Evolutionary conservation across 2,888 invertebrate genomes (phyloP).

Genomic region (Torymus aiolomorphi): DNA sequence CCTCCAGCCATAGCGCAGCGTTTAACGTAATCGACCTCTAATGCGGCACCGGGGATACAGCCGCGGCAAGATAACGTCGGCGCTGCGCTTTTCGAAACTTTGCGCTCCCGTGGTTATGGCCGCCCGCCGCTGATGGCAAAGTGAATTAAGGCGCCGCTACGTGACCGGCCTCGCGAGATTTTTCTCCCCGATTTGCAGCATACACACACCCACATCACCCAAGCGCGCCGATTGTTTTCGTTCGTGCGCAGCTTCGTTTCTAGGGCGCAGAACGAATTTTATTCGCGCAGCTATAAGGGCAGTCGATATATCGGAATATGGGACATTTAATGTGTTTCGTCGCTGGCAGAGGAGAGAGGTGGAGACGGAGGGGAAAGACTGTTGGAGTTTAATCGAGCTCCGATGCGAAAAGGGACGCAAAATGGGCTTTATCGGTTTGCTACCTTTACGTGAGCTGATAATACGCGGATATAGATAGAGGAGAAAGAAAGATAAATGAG

Average conservation of each 20-base stretch:
- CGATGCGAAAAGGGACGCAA: no score
- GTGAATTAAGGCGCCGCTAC: slow-evolving; percentile 43
- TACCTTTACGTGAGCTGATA: no score
- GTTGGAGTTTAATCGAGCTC: no score
- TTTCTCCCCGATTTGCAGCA: not conserved
- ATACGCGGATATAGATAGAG: no score
- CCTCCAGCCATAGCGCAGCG: slow-evolving; percentile 23
- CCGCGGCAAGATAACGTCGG: slow-evolving; percentile 31
- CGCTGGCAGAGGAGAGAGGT: no score
- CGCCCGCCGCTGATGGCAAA: slow-evolving; percentile 28
- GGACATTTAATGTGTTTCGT: not conserved
- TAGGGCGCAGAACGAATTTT: not conserved
- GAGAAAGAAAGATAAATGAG: no score
- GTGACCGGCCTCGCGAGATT: slow-evolving; percentile 31
- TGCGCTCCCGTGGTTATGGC: slow-evolving; percentile 26
- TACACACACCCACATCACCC: no score
- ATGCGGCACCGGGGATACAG: slow-evolving; percentile 52
- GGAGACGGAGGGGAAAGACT: no score
- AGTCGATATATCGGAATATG: no score
- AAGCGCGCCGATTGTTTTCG: not conserved
- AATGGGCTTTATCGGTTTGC: no score
- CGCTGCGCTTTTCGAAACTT: slow-evolving; percentile 45
- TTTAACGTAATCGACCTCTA: slow-evolving; percentile 62
- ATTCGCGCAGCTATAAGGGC: not conserved
- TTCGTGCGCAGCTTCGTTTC: not conserved